phyloP scores from a whole-genome alignment of 1,140 invertebrate genomes.

The Drosophila bipectinata region DNA sequence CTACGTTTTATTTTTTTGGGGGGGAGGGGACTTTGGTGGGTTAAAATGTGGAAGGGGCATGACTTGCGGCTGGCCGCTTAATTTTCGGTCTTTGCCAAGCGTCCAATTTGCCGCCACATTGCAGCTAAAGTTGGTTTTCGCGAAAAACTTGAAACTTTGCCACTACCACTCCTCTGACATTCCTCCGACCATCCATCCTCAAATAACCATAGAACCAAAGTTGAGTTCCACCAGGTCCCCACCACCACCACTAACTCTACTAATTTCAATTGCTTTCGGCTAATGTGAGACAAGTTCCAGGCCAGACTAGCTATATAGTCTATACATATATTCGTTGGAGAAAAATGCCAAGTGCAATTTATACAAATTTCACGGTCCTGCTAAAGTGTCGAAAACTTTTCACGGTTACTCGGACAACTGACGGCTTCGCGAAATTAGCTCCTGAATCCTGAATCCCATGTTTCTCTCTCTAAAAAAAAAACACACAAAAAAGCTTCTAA shows the following conservation, averaged over 20 bases:
- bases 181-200: conserved; percentile 10
- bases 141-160: conserved; percentile 60
- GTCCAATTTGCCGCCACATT: conserved; percentile 79
- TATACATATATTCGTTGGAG: neutral
- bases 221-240: conserved; percentile 16
- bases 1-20: too few relatives aligned
- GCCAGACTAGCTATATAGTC: neutral
- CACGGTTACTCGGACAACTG: conserved; percentile 49
- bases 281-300: conserved; percentile 55
- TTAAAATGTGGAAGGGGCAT: neutral
- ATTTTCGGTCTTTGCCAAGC: conserved; percentile 67
- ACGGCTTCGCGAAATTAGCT: conserved; percentile 26
- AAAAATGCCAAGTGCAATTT: conserved; percentile 78
- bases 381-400: conserved; percentile 68
- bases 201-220: conserved; percentile 1
- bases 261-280: conserved; percentile 74
- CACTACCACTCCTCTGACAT: conserved; percentile 14
- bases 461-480: neutral
- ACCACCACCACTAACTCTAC: conserved; percentile 21
- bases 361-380: conserved; percentile 73
- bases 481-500: neutral
- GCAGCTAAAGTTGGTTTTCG: conserved; percentile 59
- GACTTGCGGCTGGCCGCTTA: conserved; percentile 68
- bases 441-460: neutral
- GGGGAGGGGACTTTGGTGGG: too few relatives aligned